Conservation (phyloP, 2,113 vertebrate genomes). For the Eurypyga helias region DNA sequence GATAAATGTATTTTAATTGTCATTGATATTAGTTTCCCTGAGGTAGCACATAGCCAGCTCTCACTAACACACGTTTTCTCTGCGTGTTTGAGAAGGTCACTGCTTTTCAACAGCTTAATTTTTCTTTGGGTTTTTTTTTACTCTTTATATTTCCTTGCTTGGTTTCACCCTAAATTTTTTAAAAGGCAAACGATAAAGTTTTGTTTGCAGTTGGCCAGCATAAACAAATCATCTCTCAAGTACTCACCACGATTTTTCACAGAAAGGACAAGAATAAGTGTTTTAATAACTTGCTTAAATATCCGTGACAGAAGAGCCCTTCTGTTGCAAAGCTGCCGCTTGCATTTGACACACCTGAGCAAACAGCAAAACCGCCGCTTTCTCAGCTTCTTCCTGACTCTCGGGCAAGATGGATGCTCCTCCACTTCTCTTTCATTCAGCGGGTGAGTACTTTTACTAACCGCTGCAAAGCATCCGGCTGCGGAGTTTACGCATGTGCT, state of each 20-base stretch:
- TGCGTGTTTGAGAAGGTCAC: background rate
- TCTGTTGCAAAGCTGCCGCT: background rate
- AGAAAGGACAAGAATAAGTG: slow-evolving; percentile 5
- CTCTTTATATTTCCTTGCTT: background rate
- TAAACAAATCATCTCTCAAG: background rate
- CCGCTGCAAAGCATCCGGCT: background rate
- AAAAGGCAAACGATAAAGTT: background rate
- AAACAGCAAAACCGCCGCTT: background rate
- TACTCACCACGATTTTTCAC: background rate
- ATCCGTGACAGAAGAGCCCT: background rate
- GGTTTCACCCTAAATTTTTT: background rate
- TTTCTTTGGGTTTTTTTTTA: background rate
- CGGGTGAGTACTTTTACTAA: background rate
- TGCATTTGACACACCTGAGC: background rate
- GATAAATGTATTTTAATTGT: background rate
- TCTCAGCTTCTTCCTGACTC: background rate
- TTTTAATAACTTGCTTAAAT: slow-evolving; percentile 44
- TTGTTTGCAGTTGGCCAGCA: background rate
- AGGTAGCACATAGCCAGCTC: background rate
- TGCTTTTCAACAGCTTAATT: background rate
- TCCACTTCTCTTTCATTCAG: background rate
- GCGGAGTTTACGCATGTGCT: background rate
- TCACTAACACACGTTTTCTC: background rate
- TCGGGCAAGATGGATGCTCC: background rate
- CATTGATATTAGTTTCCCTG: background rate